Evolutionary conservation across 1,140 invertebrate genomes (phyloP), one percentile per base, ranked within the genome.

Genomic region (Bombus terrestris): DNA sequence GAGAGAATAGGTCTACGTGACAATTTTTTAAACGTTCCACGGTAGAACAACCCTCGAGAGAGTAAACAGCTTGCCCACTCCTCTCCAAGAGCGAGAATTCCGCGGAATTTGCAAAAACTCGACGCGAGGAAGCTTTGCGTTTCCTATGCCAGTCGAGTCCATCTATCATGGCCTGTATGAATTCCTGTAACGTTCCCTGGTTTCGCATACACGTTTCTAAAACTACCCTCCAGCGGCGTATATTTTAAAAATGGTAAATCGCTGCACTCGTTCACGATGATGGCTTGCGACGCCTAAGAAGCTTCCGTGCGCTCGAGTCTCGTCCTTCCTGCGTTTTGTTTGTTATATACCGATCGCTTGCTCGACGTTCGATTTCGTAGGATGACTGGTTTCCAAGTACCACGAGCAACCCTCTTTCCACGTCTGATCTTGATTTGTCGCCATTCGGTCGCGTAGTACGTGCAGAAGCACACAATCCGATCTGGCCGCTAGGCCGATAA

Each of bases 381-480:
- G n/a, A 32, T 39, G 72, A 41, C 39, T 68, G 66, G 66, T 62
- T 22, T 39, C 57, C 22, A 66, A 22, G 18, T 22, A 53, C 32
- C 66, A 25, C 59, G 28, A 35, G 25, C 47, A 32, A 18, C 37
- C 25, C 37, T 32, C 62, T n/a, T 32, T n/a, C 37, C 4, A 12
- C 69, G 43, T n/a, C 39, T 74, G 86, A 87, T 84, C 86, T 68
- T 86, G 84, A 88, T 88, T 88, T 88, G 84, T 86, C 53, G 83
- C 79, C 53, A n/a, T 2, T n/a, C 22, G 22, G 10, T 28, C 15
- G 15, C 25, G 32, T 57, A 62, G 13, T 43, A 35, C 53, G 18
- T 6, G 69, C 2, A 18, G 8, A 12, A 43, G 22, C 22, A 25
- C 35, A 32, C 37, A n/a, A 25, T 39, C 43, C 43, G 32, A 13